Evolutionary conservation across 2,113 vertebrate genomes (phyloP).

Genomic region (Lophotis ruficrista): DNA sequence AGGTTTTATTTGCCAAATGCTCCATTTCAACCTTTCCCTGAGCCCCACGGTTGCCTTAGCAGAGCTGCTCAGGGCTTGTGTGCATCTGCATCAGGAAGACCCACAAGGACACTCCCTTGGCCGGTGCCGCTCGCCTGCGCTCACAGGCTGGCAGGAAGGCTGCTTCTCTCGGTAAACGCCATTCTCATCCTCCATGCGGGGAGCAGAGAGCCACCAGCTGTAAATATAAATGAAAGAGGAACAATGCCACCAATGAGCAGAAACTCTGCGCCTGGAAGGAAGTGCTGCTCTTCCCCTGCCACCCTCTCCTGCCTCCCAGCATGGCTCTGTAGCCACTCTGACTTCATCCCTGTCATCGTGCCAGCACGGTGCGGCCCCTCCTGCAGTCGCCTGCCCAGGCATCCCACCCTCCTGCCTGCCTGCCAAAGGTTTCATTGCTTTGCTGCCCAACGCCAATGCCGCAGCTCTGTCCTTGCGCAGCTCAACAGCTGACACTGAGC

Average conservation of each 20-base stretch:
- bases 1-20: background rate
- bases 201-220: slow-evolving; percentile 34
- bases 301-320: background rate
- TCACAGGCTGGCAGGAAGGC: background rate
- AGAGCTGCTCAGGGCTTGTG: background rate
- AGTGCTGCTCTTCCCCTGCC: background rate
- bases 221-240: slow-evolving; percentile 11
- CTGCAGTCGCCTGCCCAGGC: rapidly evolving
- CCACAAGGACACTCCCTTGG: background rate
- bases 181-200: rapidly evolving
- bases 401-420: background rate
- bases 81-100: background rate
- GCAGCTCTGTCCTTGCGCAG: background rate
- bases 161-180: background rate
- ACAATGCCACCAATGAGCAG: slow-evolving; percentile 50
- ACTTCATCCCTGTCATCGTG: background rate
- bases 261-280: background rate
- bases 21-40: background rate
- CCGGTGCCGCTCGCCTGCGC: rapidly evolving
- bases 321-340: background rate
- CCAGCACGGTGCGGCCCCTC: background rate
- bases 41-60: background rate
- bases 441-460: rapidly evolving
- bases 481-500: background rate
- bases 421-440: background rate